phyloP scores from a whole-genome alignment of 1,140 invertebrate genomes.

The Lordiphosa clarofinis region DNA sequence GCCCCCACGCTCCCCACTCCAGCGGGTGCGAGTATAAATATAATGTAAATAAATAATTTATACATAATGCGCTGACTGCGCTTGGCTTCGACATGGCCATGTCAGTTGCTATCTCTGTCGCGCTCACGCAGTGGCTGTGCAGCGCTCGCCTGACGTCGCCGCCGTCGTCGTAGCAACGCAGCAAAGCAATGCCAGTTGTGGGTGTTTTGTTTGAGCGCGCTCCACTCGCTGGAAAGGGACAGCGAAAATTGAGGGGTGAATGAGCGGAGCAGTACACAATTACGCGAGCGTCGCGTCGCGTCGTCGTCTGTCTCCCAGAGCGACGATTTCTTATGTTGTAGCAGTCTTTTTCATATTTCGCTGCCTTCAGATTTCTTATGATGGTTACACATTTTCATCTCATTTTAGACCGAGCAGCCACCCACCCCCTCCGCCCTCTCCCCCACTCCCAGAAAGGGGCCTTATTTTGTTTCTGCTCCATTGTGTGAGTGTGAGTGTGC shows the following conservation, averaged over 20 bases:
- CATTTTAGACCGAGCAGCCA: slow-evolving; percentile 16
- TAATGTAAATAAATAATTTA: slow-evolving; percentile 77
- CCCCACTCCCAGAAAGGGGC: neutral
- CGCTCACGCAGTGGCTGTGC: slow-evolving; percentile 10
- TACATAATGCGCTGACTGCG: slow-evolving; percentile 59
- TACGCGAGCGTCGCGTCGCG: slow-evolving; percentile 33
- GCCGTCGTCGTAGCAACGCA: slow-evolving; percentile 36
- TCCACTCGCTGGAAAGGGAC: slow-evolving; percentile 23
- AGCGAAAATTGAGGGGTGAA: slow-evolving; percentile 23
- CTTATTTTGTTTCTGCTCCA: slow-evolving; percentile 9
- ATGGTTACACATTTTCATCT: slow-evolving; percentile 29
- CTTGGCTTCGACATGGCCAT: slow-evolving; percentile 27
- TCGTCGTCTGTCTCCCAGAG: slow-evolving; percentile 23
- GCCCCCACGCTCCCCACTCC: slow-evolving; percentile 4
- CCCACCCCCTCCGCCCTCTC: slow-evolving; percentile 7
- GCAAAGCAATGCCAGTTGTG: slow-evolving; percentile 42
- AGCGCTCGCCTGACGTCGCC: slow-evolving; percentile 20
- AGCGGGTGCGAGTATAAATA: slow-evolving; percentile 44
- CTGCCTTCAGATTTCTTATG: slow-evolving; percentile 30
- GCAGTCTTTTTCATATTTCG: slow-evolving; percentile 26
- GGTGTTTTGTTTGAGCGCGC: slow-evolving; percentile 25
- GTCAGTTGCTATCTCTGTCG: slow-evolving; percentile 24
- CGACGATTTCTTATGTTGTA: slow-evolving; percentile 25
- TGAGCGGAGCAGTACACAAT: slow-evolving; percentile 52
- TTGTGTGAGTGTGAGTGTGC: slow-evolving; percentile 9